Conservation (phyloP, 1,140 invertebrate genomes). For the Ceratina japonica region DNA sequence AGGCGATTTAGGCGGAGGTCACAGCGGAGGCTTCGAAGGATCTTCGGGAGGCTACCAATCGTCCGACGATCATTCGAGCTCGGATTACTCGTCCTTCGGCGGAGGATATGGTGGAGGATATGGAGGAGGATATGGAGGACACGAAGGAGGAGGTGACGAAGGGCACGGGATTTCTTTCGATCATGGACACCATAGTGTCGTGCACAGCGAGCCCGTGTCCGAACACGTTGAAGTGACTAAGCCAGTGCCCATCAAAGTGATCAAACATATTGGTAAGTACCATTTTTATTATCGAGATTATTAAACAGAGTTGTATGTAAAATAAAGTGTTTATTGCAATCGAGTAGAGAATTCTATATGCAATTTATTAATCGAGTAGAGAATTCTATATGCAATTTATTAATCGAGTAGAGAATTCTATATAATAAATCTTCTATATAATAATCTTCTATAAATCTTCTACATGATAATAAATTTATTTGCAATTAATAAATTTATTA, state of each 20-base stretch:
- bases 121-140: constrained; percentile 39
- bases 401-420: no score
- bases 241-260: constrained; percentile 85
- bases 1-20: constrained; percentile 26
- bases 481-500: no score
- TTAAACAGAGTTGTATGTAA: no score
- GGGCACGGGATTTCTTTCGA: constrained; percentile 60
- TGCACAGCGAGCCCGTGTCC: constrained; percentile 81
- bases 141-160: constrained; percentile 39
- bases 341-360: no score
- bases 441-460: no score
- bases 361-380: no score
- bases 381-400: no score
- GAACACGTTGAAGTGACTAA: constrained; percentile 87
- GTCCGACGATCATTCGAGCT: constrained; percentile 33
- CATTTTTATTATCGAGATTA: not conserved
- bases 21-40: constrained; percentile 25
- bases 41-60: constrained; percentile 37
- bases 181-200: constrained; percentile 68
- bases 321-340: no score
- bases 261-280: constrained; percentile 84
- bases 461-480: no score
- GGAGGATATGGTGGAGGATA: constrained; percentile 40
- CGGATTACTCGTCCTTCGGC: constrained; percentile 61
- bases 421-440: no score